Conservation (phyloP, 2,888 invertebrate species). For the Phymatocera aterrima region DNA sequence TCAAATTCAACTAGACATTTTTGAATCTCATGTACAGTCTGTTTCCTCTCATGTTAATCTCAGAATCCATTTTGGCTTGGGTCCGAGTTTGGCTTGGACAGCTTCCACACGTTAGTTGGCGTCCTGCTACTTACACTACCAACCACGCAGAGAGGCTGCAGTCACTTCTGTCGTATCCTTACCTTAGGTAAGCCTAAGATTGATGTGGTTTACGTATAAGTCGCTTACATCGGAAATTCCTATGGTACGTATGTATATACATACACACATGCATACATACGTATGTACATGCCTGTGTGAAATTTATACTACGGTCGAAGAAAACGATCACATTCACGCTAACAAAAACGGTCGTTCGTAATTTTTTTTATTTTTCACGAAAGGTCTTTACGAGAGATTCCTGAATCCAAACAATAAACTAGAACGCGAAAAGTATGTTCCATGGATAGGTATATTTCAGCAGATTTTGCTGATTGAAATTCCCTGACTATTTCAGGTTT, state of each 20-base stretch:
- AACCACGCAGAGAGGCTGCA: neutral
- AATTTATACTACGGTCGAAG: neutral
- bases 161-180: neutral
- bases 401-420: neutral
- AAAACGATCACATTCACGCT: neutral
- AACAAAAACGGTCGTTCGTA: neutral
- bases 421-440: too few species aligned
- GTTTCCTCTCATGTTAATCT: neutral
- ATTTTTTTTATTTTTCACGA: too few species aligned
- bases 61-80: neutral
- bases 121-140: neutral
- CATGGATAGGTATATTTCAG: too few species aligned
- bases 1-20: neutral
- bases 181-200: neutral
- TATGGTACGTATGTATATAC: too few species aligned
- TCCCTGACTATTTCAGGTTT: too few species aligned
- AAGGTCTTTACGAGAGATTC: neutral
- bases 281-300: neutral
- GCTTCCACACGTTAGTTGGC: constrained; percentile 8
- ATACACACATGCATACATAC: neutral
- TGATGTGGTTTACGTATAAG: constrained; percentile 22
- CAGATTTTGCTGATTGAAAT: too few species aligned
- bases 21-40: neutral
- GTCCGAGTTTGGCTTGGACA: constrained; percentile 22
- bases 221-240: neutral